Evolutionary conservation across 2,797 vertebrate genomes (phyloP), one percentile per base, ranked within the genome.

Genomic region (Oreonectes daqikongensis): DNA sequence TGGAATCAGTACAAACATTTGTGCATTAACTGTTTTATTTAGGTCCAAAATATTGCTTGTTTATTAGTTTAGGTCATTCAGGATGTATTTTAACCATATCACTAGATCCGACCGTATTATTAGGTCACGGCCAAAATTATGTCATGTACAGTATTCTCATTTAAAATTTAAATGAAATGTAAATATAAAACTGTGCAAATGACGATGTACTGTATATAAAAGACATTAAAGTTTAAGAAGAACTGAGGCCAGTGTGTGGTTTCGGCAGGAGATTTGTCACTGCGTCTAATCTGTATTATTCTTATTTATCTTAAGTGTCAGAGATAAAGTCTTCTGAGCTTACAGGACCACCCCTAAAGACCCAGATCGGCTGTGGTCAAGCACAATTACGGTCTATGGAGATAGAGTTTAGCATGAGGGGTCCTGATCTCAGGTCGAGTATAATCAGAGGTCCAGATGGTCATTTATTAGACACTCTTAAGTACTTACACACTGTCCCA

Each of bases 231-330:
- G 30, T 24, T 44, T 52, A 55, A 57, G 22, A 14, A 14, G 14
- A 18, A 22, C 55, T n/a, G n/a, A n/a, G n/a, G 72, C 22, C 22
- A 63, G 59, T 2, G 30, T 15, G 17, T 64, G 60, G 60, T 52
- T 28, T 53, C 48, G 42, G 20, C 44, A 53, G 52, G 57, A 26
- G 55, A 60, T 59, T 85, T 83, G 86, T 83, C 82, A 81, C 86
- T 88, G 88, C 84, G 80, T 79, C 84, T 92, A 90, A 90, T 92
- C 90, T 91, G 90, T 77, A 86, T 90, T 90, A 90, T 91, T 92
- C 90, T 91, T 38, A 89, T 80, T 83, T 89, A 89, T 86, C 87
- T 91, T 89, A 90, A 88, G 86, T 88, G 89, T 86, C 84, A 82
- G 80, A 87, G 88, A 89, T 88, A 87, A 91, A 80, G 79, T 81